Conservation (phyloP, 2,113 vertebrate species). For the Pedetes capensis region DNA sequence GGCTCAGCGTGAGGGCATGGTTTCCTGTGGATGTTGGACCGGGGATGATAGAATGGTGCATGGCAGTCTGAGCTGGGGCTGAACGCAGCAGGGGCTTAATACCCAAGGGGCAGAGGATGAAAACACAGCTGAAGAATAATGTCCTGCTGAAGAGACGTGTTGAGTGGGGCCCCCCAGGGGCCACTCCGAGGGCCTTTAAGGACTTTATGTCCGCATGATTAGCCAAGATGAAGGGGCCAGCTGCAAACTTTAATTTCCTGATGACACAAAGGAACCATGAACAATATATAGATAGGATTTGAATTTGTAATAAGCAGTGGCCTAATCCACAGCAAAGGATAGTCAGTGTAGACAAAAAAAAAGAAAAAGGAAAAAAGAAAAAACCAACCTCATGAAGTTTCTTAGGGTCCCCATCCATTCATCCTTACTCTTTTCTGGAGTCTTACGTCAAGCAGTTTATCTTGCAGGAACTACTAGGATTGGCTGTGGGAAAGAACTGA, state of each 20-base stretch:
- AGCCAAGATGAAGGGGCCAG: constrained; percentile 88
- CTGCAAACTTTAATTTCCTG: constrained; percentile 89
- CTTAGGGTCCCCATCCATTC: constrained; percentile 23
- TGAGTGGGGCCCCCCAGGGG: constrained; percentile 82
- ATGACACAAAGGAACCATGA: constrained; percentile 84
- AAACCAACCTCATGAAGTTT: not conserved
- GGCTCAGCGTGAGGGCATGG: not conserved
- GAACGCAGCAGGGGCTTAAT: constrained; percentile 81
- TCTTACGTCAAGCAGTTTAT: constrained; percentile 50
- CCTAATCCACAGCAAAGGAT: constrained; percentile 75
- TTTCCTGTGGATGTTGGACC: constrained; percentile 31
- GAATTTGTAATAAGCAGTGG: constrained; percentile 80
- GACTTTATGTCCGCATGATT: constrained; percentile 86
- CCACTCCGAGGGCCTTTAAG: constrained; percentile 82
- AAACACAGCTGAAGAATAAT: constrained; percentile 81
- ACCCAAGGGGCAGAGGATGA: constrained; percentile 78
- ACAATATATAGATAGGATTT: constrained; percentile 84
- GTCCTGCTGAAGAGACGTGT: constrained; percentile 74
- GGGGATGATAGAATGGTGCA: constrained; percentile 75
- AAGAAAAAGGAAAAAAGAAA: not conserved
- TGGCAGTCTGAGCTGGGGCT: constrained; percentile 75
- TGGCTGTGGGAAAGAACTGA: not conserved
- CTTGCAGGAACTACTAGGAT: not conserved
- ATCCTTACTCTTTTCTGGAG: not conserved
- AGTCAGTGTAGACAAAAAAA: constrained; percentile 49